phyloP scores from a whole-genome alignment of 30 jellyfish, hydroid and myxozoan species.

The Mastigias papua region DNA sequence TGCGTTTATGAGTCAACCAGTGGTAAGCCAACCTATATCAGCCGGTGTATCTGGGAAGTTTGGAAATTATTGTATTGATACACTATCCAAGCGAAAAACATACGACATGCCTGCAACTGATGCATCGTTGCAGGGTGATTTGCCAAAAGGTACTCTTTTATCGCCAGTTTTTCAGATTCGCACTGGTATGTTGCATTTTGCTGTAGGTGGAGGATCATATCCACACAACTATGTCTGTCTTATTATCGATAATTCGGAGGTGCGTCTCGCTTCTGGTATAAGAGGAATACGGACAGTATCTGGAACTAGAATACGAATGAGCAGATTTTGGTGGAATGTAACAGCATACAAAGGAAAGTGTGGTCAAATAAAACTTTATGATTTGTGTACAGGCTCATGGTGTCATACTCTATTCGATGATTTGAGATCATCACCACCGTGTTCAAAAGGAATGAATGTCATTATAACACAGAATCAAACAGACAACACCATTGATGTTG shows the following conservation, averaged over 20 bases:
- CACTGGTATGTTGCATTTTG: slow-evolving; percentile 34
- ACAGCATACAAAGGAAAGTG: slow-evolving; percentile 34
- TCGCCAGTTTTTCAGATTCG: slow-evolving; percentile 63
- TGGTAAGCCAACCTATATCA: not conserved
- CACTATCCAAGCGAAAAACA: not conserved
- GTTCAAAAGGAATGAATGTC: slow-evolving; percentile 45
- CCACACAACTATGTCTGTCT: slow-evolving; percentile 49
- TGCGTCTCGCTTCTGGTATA: not conserved
- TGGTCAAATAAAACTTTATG: slow-evolving; percentile 44
- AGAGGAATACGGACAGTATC: not conserved
- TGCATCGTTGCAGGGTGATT: slow-evolving; percentile 25
- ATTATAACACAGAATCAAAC: not conserved
- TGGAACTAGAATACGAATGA: slow-evolving; percentile 5
- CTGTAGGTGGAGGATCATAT: slow-evolving; percentile 56
- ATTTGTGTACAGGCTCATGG: slow-evolving; percentile 24
- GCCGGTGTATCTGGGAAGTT: slow-evolving; percentile 32
- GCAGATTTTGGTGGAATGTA: slow-evolving; percentile 74
- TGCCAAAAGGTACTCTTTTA: slow-evolving; percentile 36
- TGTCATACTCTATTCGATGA: slow-evolving; percentile 41
- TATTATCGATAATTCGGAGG: slow-evolving; percentile 25
- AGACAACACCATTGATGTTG: slow-evolving; percentile 3
- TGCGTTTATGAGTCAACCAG: slow-evolving; percentile 32
- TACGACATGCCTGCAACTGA: not conserved
- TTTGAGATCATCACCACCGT: slow-evolving; percentile 58
- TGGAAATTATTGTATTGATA: slow-evolving; percentile 49